Percentiles rank a stretch among this genome's conserved stretches.
Evolutionary conservation across 2,888 invertebrate genomes (phyloP).

Genomic region (Drosophila bunnanda): DNA sequence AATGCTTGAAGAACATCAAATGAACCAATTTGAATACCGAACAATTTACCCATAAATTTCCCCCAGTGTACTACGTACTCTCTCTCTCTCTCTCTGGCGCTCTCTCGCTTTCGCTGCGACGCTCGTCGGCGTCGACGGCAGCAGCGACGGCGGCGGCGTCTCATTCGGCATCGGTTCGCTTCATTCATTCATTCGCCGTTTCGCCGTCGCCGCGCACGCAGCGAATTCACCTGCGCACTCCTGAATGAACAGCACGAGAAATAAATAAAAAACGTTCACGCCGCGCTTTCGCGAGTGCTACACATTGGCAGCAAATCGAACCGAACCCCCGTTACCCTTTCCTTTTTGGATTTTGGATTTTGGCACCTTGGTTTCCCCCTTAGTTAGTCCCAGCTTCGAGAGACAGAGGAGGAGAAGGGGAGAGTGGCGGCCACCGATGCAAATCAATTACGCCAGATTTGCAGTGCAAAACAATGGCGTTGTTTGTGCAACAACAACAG

Average conservation of each 20-base stretch:
- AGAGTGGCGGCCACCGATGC: constrained; percentile 40
- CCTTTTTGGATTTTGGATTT: constrained; percentile 17
- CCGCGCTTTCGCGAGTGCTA: constrained; percentile 30
- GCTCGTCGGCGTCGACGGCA: not conserved
- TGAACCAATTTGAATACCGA: no score
- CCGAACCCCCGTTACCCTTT: constrained; percentile 1
- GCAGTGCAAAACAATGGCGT: constrained; percentile 54
- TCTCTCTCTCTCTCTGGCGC: not conserved
- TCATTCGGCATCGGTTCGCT: constrained; percentile 7
- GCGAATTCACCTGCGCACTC: constrained; percentile 23
- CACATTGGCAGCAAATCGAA: not conserved
- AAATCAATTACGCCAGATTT: constrained; percentile 52
- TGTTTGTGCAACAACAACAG: constrained; percentile 45
- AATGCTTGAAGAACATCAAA: no score
- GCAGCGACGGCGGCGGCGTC: not conserved
- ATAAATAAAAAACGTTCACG: constrained; percentile 21
- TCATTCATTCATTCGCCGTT: constrained; percentile 30
- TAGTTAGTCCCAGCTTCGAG: not conserved
- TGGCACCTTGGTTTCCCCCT: not conserved
- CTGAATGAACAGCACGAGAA: constrained; percentile 12
- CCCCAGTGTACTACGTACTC: not conserved
- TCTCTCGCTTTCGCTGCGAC: constrained; percentile 16
- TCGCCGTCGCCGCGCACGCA: constrained; percentile 32
- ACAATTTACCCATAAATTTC: no score
- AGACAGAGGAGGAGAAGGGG: not conserved